Evolutionary conservation across 2,888 invertebrate species (phyloP).

Genomic region (Hirudinaria manillensis): DNA sequence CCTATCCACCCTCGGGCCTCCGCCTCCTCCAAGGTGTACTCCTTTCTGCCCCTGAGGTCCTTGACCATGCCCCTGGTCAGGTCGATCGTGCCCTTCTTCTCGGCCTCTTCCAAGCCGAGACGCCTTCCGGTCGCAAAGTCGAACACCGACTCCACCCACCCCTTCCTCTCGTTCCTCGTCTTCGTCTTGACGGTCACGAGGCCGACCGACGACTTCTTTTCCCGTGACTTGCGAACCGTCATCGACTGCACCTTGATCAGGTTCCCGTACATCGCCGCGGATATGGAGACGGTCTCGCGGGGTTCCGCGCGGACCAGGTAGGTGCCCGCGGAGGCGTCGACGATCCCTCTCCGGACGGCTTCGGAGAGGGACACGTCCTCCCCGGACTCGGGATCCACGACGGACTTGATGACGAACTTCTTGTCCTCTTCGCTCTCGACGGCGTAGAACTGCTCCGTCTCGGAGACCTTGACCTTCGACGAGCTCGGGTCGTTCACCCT

Average conservation of each 20-base stretch:
- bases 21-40: constrained; percentile 23
- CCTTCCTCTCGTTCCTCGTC: constrained; percentile 14
- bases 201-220: constrained; percentile 44
- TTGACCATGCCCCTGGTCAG: constrained; percentile 22
- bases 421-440: constrained; percentile 33
- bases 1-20: constrained; percentile 9
- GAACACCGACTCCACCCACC: constrained; percentile 24
- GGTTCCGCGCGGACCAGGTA: constrained; percentile 36
- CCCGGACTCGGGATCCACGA: constrained; percentile 36
- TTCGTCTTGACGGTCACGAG: constrained; percentile 36
- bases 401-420: constrained; percentile 36
- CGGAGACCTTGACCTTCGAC: constrained; percentile 13
- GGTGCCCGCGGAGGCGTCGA: constrained; percentile 34
- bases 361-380: constrained; percentile 37
- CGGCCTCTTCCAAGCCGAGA: constrained; percentile 36
- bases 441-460: constrained; percentile 36
- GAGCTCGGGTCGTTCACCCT: neutral
- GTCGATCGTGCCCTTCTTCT: constrained; percentile 35
- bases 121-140: constrained; percentile 32
- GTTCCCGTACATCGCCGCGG: constrained; percentile 43
- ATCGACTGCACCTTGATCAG: constrained; percentile 46
- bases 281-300: constrained; percentile 35
- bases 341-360: constrained; percentile 36
- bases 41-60: constrained; percentile 3
- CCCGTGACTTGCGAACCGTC: constrained; percentile 44